Evolutionary conservation across 2,113 vertebrate species (phyloP), one percentile per base, ranked within the genome.

Genomic region (Notothenia rossii): DNA sequence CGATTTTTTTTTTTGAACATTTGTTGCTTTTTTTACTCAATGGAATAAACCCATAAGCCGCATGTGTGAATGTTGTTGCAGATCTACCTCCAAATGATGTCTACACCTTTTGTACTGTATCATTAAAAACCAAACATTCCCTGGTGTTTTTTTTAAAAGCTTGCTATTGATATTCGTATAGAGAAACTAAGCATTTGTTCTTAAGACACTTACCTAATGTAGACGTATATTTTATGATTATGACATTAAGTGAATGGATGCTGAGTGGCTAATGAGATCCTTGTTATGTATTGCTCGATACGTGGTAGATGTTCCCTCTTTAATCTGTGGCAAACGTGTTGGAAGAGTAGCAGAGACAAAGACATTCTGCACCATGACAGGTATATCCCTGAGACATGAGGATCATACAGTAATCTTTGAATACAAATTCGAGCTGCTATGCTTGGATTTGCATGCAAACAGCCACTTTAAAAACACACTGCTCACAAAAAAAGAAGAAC

Each of bases 391-490:
- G 43, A 79, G 79, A 85, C 36, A 71, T 15, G 40, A 46, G 53
- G 72, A 77, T 86, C 68, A 60, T n/a, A 71, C 54, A 77, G 33
- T 61, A 43, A 50, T 76, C 69, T 84, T 46, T 40, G 53, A 84
- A 84, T 88, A 70, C 67, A 75, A 81, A 76, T 81, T 74, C 58
- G 22, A 81, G 67, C 75, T 77, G 65, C 79, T 65, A 50, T 51
- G 60, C 76, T 83, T 75, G 53, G 72, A 80, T 83, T 86, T 83
- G 81, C 82, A 87, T 74, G 79, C 72, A 86, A 84, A 85, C 78
- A 82, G 61, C 45, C 50, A 68, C 74, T 84, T 86, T 77, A 81
- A 76, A 88, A 75, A 62, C 69, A 84, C 79, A 76, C 56, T 29
- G 53, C 45, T 25, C 22, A 53, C 49, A 33, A 7, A 51, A 15